Conservation (phyloP, 2,888 invertebrate genomes). For the Nemurella pictetii region DNA sequence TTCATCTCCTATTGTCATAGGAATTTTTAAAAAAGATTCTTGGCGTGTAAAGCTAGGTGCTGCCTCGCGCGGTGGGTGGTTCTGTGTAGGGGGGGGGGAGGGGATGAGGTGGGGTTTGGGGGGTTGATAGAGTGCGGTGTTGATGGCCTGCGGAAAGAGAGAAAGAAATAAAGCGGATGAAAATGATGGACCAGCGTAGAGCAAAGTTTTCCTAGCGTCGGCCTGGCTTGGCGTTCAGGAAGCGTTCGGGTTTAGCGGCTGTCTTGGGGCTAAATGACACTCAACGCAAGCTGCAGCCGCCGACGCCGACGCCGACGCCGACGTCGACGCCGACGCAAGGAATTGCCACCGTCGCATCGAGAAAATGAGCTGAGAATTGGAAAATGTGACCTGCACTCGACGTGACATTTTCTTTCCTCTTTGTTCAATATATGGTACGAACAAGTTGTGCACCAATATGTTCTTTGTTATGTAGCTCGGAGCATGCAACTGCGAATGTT, state of each 20-base stretch:
- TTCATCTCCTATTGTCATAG: slow-evolving; percentile 13
- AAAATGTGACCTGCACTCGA: slow-evolving; percentile 16
- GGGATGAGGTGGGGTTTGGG: not conserved
- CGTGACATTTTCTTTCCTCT: slow-evolving; percentile 13
- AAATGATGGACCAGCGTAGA: slow-evolving; percentile 5
- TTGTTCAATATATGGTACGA: not conserved
- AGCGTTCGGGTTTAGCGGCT: not conserved
- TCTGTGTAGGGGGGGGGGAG: not conserved
- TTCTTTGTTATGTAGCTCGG: not conserved
- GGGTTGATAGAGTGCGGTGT: slow-evolving; percentile 21
- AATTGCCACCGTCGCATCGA: not conserved
- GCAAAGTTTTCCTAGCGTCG: slow-evolving; percentile 11
- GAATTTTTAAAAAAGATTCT: slow-evolving; percentile 6
- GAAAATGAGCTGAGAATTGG: slow-evolving; percentile 14
- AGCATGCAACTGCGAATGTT: not conserved
- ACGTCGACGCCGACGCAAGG: not conserved
- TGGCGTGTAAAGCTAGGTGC: slow-evolving; percentile 17
- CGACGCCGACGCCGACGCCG: not conserved
- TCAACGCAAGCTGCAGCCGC: slow-evolving; percentile 27
- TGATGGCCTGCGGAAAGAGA: slow-evolving; percentile 15
- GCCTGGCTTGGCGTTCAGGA: not conserved
- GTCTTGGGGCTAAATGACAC: slow-evolving; percentile 33
- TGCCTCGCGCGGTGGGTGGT: not conserved
- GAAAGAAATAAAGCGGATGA: slow-evolving; percentile 5
- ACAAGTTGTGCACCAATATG: not conserved